Conservation (phyloP, 2,888 invertebrate genomes). For the Mesorhabditis sp. region DNA sequence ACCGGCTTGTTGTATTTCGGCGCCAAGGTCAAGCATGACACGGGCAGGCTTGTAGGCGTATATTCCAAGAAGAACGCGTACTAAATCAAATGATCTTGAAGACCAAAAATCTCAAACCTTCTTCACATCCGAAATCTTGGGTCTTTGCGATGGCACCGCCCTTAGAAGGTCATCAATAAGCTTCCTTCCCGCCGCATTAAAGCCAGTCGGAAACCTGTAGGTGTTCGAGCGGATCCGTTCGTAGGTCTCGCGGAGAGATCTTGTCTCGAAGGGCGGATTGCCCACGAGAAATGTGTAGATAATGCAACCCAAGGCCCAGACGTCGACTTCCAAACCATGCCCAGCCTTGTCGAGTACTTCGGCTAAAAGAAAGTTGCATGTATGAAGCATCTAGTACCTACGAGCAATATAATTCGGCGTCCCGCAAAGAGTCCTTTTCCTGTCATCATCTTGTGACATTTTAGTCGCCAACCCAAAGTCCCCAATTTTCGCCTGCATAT, state of each 20-base stretch:
- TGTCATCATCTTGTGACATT: slow-evolving; percentile 81
- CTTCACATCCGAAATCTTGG: slow-evolving; percentile 59
- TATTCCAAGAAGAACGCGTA: slow-evolving; percentile 65
- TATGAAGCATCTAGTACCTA: slow-evolving; percentile 1
- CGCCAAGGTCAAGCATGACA: slow-evolving; percentile 87
- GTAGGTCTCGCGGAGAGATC: slow-evolving; percentile 87
- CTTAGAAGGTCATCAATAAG: slow-evolving; percentile 62
- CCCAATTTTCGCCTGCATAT: slow-evolving; percentile 83
- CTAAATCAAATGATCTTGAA: background rate
- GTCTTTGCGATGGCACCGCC: slow-evolving; percentile 61
- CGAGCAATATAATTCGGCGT: slow-evolving; percentile 98
- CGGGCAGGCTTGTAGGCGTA: slow-evolving; percentile 79
- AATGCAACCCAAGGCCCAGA: slow-evolving; percentile 83
- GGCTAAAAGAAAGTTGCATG: slow-evolving; percentile 19
- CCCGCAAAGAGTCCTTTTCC: slow-evolving; percentile 89
- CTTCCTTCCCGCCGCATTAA: slow-evolving; percentile 36
- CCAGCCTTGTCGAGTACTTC: slow-evolving; percentile 94
- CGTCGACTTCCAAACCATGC: slow-evolving; percentile 96
- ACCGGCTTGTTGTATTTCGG: slow-evolving; percentile 67
- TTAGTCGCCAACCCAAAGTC: slow-evolving; percentile 96
- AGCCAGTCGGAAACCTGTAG: slow-evolving; percentile 69
- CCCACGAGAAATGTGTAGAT: slow-evolving; percentile 89
- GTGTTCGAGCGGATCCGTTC: slow-evolving; percentile 88
- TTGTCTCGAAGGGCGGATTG: slow-evolving; percentile 97
- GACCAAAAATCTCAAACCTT: background rate